These are phyloP conservation scores for Apodemia zela DNA, from an alignment of 2,888 invertebrate species.

Conservation along the genomic window DNA sequence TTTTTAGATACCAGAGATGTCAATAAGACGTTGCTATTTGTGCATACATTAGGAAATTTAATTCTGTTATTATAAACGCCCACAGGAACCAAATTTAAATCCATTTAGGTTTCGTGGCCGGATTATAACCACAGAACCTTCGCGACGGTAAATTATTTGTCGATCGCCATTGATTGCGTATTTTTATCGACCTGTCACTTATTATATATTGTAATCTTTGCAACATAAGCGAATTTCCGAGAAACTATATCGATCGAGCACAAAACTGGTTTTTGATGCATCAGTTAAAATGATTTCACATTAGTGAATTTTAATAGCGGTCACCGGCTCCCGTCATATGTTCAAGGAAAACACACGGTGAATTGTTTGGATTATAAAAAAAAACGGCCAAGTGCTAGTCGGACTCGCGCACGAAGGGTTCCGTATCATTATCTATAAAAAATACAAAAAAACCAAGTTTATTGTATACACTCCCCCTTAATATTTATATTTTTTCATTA, in stretches of 20 bases:
- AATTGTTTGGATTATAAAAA: background rate
- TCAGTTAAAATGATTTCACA: conserved; percentile 21
- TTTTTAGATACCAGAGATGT: too few species aligned
- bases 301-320: conserved; percentile 4
- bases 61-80: too few species aligned
- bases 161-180: background rate
- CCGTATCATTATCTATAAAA: too few species aligned
- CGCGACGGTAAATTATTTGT: background rate
- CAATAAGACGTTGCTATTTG: too few species aligned
- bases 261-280: conserved; percentile 33
- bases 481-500: too few species aligned
- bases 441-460: too few species aligned
- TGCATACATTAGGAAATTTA: too few species aligned
- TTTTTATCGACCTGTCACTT: conserved; percentile 9
- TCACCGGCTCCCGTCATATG: background rate
- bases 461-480: too few species aligned
- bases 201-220: conserved; percentile 15
- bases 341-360: background rate
- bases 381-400: too few species aligned
- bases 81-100: too few species aligned
- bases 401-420: too few species aligned
- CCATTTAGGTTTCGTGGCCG: too few species aligned
- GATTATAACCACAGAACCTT: background rate
- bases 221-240: conserved; percentile 36
- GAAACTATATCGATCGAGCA: conserved; percentile 47